phyloP scores from a whole-genome alignment of 2,888 invertebrate species.

The Synanthedon myopaeformis region DNA sequence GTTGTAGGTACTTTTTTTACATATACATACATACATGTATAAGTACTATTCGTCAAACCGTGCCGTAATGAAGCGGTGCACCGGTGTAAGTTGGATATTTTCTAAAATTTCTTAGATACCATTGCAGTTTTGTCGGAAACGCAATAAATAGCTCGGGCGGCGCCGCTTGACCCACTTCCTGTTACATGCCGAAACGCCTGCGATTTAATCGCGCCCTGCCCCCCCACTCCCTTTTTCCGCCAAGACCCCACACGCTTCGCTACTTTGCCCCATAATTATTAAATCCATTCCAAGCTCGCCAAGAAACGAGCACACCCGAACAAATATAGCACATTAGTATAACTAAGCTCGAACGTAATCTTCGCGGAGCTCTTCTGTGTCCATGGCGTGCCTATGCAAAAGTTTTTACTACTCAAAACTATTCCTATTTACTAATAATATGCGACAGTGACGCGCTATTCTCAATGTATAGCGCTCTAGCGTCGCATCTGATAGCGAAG shows the following conservation, averaged over 20 bases:
- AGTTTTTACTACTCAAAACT: neutral
- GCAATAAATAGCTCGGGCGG: constrained; percentile 63
- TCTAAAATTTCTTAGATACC: constrained; percentile 30
- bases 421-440: neutral
- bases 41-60: neutral
- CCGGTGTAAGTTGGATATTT: constrained; percentile 12
- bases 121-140: constrained; percentile 60
- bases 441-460: too few relatives aligned
- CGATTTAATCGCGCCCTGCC: constrained; percentile 62
- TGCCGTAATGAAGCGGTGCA: neutral
- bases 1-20: neutral
- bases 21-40: neutral
- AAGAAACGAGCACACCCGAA: constrained; percentile 43
- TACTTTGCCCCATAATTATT: constrained; percentile 62
- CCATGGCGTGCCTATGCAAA: neutral
- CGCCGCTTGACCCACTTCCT: constrained; percentile 67
- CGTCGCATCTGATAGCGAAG: constrained; percentile 47
- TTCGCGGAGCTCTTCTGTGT: neutral
- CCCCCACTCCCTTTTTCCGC: constrained; percentile 51
- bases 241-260: constrained; percentile 54
- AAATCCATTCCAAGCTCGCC: constrained; percentile 50
- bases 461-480: constrained; percentile 18
- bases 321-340: constrained; percentile 10
- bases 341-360: too few relatives aligned
- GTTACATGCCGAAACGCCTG: constrained; percentile 65